Evolutionary conservation across 2,888 invertebrate species (phyloP), one percentile per base, ranked within the genome.

Genomic region (Napeogenes sylphis): DNA sequence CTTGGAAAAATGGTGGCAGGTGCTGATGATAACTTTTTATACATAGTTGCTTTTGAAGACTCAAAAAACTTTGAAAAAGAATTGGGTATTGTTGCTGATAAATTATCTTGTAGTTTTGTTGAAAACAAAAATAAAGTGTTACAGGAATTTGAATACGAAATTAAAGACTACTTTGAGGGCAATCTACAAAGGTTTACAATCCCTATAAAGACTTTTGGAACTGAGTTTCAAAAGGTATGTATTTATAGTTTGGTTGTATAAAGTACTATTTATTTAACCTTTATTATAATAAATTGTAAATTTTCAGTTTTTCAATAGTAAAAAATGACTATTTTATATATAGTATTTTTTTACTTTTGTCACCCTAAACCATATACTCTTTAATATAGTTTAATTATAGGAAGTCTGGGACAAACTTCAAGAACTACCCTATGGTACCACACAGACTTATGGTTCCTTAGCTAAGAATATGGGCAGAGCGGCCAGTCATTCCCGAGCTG

Each of bases 191-290:
- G 78, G 56, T 90, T 90, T 67, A 74, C 78, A 38, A 71, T 83
- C 14, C 84, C 87, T 8, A 65, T 89, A n/a, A 84, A 85, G 77
- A 77, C 75, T 13, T 70, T 80, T 68, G 91, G 90, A 12, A 83
- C 90, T 0, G 81, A 84, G 47, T 91, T 89, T 76, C 90, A 90
- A 76, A 85, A 85, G 79, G 90, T 89, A 69, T 45, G 90, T 89
- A 69, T 45, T 10, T 42, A 3, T 10, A 10, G 2, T 42, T 42
- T 42, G 38, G 38, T 38, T 38, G 3, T 38, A 38, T 8, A 38
- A 3, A 38, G 4, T 38, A 38, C 38, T 38, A 6, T 38, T 3
- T 6, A 38, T 38, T 6, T 38, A 38, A 6, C 42, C 10, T 42
- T 10, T 42, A 42, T 10, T 42, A 2, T 42, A 5, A 1, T 59